Percentiles rank a stretch among this genome's conserved stretches.
Conservation (phyloP, 2,113 vertebrate genomes). For the Zosterops lateralis region DNA sequence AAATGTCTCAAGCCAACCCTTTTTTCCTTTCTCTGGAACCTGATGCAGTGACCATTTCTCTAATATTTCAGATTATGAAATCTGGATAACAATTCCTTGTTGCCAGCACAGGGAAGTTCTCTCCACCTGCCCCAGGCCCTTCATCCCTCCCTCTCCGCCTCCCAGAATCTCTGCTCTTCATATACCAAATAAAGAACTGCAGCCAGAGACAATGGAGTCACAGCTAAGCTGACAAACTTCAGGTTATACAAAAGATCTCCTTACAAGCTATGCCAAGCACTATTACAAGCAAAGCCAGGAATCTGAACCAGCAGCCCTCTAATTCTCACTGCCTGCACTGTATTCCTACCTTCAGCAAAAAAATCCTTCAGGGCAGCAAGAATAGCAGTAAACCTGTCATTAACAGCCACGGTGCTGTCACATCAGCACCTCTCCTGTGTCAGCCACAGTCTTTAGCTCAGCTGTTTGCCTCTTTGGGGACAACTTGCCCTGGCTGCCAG, state of each 20-base stretch:
- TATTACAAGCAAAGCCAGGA: constrained; percentile 40
- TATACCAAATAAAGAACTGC: background rate
- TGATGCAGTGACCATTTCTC: background rate
- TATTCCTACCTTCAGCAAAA: constrained; percentile 61
- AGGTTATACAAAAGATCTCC: constrained; percentile 7
- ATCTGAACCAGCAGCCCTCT: background rate
- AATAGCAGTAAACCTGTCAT: constrained; percentile 62
- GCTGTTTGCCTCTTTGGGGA: constrained; percentile 41
- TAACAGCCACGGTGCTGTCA: constrained; percentile 40
- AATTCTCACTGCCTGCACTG: background rate
- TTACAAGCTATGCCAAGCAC: background rate
- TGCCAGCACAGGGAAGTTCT: background rate
- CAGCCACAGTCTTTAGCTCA: constrained; percentile 49
- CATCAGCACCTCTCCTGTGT: constrained; percentile 41
- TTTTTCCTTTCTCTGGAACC: background rate
- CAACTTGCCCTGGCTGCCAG: constrained; percentile 44
- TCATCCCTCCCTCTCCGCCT: accelerated
- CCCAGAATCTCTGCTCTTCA: background rate
- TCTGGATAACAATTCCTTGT: background rate
- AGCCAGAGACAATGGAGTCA: background rate
- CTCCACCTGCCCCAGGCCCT: background rate
- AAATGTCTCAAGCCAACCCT: background rate
- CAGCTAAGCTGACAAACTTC: constrained; percentile 36
- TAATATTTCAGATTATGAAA: background rate
- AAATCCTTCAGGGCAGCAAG: constrained; percentile 57